Evolutionary conservation across 2,888 invertebrate genomes (phyloP).

Genomic region (Limnephilus marmoratus): DNA sequence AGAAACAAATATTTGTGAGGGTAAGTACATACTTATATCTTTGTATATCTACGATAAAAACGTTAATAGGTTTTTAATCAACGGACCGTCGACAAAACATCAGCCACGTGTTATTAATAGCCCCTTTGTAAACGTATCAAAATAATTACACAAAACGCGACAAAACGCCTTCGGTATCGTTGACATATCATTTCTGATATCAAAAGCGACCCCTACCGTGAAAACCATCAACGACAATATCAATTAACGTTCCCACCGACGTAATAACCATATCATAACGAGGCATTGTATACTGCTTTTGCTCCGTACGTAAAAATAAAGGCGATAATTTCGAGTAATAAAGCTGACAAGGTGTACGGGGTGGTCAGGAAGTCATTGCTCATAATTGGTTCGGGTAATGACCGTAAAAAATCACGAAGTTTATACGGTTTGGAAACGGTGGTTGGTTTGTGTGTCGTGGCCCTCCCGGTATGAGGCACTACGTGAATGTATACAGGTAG

Average conservation of each 20-base stretch:
- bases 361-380: slow-evolving; percentile 61
- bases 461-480: slow-evolving; percentile 36
- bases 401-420: slow-evolving; percentile 64
- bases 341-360: slow-evolving; percentile 48
- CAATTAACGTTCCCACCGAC: background rate
- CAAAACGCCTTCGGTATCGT: slow-evolving; percentile 29
- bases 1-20: too few species aligned
- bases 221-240: background rate
- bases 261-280: background rate
- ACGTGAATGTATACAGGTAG: background rate
- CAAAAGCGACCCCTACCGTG: background rate
- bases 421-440: slow-evolving; percentile 43
- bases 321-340: slow-evolving; percentile 58
- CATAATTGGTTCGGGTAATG: slow-evolving; percentile 65
- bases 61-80: background rate
- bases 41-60: background rate
- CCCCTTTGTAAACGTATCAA: background rate
- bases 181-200: slow-evolving; percentile 24
- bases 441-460: slow-evolving; percentile 43
- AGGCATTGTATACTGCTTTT: slow-evolving; percentile 9
- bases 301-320: slow-evolving; percentile 16
- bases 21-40: background rate
- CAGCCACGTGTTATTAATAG: background rate
- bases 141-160: slow-evolving; percentile 18
- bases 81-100: background rate